phyloP scores from a whole-genome alignment of 2,888 invertebrate species.

The Plagiodera versicolora region DNA sequence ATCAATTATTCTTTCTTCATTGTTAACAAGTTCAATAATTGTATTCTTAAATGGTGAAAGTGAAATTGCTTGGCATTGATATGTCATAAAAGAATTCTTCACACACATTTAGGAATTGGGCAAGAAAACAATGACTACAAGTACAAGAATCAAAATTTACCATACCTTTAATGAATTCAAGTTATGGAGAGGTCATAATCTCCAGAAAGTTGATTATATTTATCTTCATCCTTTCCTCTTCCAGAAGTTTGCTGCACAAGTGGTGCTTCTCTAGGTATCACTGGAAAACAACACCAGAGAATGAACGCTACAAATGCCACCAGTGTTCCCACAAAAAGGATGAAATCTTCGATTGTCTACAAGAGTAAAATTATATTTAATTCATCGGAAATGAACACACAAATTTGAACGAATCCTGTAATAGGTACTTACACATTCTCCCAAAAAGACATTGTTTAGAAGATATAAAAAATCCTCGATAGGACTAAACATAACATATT shows the following conservation, averaged over 20 bases:
- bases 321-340: conserved; percentile 62
- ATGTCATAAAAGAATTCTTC: neutral
- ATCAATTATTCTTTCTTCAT: too few relatives aligned
- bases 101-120: neutral
- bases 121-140: neutral
- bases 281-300: conserved; percentile 66
- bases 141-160: neutral
- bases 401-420: neutral
- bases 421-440: conserved; percentile 60
- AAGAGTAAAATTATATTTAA: conserved; percentile 18
- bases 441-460: conserved; percentile 62
- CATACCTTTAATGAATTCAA: neutral
- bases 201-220: conserved; percentile 44
- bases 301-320: conserved; percentile 67
- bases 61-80: neutral
- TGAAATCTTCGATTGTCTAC: conserved; percentile 66
- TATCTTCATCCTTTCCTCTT: conserved; percentile 44
- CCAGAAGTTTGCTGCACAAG: conserved; percentile 25
- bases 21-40: too few relatives aligned
- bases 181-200: conserved; percentile 32
- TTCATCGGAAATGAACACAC: too few relatives aligned
- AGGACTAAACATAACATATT: conserved; percentile 45
- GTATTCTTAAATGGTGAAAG: neutral
- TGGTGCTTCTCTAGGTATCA: conserved; percentile 50
- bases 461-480: conserved; percentile 64